A percentile compares a stretch with the other conserved stretches of the same genome.
Conservation (phyloP, 92 coral and sea anemone genomes). For the Paragorgia papillata region DNA sequence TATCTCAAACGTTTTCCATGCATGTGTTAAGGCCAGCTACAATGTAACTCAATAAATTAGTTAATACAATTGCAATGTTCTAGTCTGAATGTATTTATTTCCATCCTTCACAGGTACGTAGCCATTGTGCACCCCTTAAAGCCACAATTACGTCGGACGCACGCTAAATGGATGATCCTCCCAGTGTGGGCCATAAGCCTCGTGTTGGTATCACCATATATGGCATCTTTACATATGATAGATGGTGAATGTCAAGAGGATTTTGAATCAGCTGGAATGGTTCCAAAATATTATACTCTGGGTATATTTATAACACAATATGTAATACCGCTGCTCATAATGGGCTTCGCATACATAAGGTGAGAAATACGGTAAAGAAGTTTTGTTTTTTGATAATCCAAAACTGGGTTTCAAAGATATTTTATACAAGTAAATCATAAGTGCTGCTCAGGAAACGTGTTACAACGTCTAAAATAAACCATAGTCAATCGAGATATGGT, state of each 20-base stretch:
- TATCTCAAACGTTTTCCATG: too few relatives aligned
- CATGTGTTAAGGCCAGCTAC: too few relatives aligned
- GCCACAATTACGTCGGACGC: constrained; percentile 80
- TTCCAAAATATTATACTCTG: constrained; percentile 76
- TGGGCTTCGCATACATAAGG: constrained; percentile 94
- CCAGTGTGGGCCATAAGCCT: constrained; percentile 85
- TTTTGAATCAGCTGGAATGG: constrained; percentile 75
- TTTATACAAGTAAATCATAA: too few relatives aligned
- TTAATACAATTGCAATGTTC: too few relatives aligned
- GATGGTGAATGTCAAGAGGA: constrained; percentile 67
- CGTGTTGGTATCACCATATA: constrained; percentile 89
- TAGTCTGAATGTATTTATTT: background rate
- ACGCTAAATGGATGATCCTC: constrained; percentile 85
- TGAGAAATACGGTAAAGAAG: constrained; percentile 32
- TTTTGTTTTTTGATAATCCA: too few relatives aligned
- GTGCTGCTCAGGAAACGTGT: too few relatives aligned
- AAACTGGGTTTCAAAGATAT: too few relatives aligned
- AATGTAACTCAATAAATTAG: too few relatives aligned
- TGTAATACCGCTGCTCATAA: constrained; percentile 82
- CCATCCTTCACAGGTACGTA: constrained; percentile 65
- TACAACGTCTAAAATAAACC: too few relatives aligned
- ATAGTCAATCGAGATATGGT: too few relatives aligned
- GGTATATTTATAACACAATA: constrained; percentile 84
- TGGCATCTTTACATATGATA: constrained; percentile 70
- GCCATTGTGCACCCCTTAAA: constrained; percentile 94